Conservation (phyloP, 2,797 vertebrate genomes). For the Alosa sapidissima region DNA sequence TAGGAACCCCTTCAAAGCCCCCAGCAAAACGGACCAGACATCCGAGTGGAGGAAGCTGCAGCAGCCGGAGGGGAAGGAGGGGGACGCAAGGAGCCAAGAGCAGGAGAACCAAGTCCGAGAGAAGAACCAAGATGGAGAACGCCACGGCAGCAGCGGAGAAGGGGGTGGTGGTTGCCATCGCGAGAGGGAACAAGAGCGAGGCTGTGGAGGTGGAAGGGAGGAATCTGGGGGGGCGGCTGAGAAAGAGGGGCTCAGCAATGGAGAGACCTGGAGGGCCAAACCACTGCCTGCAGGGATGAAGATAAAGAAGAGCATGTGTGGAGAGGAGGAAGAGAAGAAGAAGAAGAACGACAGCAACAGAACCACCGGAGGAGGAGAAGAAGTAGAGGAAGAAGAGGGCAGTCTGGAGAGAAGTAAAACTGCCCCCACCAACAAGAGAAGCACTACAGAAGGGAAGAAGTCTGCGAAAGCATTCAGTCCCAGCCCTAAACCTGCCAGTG, state of each 20-base stretch:
- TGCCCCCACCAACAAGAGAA: constrained; percentile 19
- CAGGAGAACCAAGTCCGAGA: constrained; percentile 37
- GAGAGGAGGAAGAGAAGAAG: constrained; percentile 57
- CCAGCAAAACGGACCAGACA: constrained; percentile 63
- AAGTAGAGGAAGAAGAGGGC: background rate
- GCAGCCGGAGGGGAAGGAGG: constrained; percentile 38
- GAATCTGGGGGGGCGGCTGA: constrained; percentile 37
- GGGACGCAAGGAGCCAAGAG: constrained; percentile 37
- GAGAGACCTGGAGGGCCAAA: constrained; percentile 57
- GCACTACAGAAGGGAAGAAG: background rate
- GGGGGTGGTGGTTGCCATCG: background rate
- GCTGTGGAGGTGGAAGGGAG: background rate
- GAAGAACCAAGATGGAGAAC: constrained; percentile 24
- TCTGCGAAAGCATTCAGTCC: background rate
- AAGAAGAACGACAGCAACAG: background rate
- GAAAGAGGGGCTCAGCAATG: constrained; percentile 46
- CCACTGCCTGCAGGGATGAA: constrained; percentile 66
- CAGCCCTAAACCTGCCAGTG: constrained; percentile 1
- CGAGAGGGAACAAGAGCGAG: no score
- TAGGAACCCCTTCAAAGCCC: constrained; percentile 88
- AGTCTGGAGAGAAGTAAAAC: constrained; percentile 26
- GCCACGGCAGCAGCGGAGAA: constrained; percentile 18
- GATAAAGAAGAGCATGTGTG: constrained; percentile 64
- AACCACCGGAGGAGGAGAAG: background rate
- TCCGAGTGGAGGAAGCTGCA: constrained; percentile 67